These are phyloP conservation scores for Osmerus eperlanus DNA, from an alignment of 2,113 vertebrate species.

Conservation along the genomic window DNA sequence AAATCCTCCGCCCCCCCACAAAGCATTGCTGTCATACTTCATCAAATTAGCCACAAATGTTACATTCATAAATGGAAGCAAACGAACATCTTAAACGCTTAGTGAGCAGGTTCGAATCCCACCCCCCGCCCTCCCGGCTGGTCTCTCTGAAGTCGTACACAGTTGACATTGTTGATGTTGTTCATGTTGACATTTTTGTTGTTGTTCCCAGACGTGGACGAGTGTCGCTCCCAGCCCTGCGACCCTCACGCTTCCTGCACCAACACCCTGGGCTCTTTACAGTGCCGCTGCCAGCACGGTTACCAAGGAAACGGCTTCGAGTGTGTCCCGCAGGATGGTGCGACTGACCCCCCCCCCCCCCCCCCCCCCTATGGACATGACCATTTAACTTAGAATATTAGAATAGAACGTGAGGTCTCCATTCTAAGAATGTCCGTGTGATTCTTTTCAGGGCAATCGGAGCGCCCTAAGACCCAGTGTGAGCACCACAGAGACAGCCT, in stretches of 20 bases:
- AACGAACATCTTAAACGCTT: no score
- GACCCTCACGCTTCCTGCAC: slow-evolving; percentile 75
- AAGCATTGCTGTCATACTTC: no score
- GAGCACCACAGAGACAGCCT: slow-evolving; percentile 68
- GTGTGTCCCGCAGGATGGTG: slow-evolving; percentile 73
- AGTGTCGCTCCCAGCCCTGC: slow-evolving; percentile 79
- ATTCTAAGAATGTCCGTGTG: neutral
- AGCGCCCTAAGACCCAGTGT: slow-evolving; percentile 62
- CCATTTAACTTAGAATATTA: no score
- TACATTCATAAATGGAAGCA: neutral
- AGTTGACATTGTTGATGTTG: neutral
- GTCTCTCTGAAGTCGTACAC: no score
- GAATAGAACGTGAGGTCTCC: no score
- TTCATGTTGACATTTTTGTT: neutral
- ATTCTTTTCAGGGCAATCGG: slow-evolving; percentile 62
- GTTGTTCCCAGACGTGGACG: slow-evolving; percentile 71
- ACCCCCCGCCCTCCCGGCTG: neutral
- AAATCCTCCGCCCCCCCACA: no score
- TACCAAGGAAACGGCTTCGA: slow-evolving; percentile 82
- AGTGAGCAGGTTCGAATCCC: no score
- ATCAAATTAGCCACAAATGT: no score
- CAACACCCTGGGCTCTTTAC: slow-evolving; percentile 81
- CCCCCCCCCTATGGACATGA: no score
- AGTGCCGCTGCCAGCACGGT: slow-evolving; percentile 78
- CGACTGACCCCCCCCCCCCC: neutral